A percentile compares a stretch with the other conserved stretches of the same genome.
phyloP scores from a whole-genome alignment of 2,797 vertebrate species.

The Falco columbarius region DNA sequence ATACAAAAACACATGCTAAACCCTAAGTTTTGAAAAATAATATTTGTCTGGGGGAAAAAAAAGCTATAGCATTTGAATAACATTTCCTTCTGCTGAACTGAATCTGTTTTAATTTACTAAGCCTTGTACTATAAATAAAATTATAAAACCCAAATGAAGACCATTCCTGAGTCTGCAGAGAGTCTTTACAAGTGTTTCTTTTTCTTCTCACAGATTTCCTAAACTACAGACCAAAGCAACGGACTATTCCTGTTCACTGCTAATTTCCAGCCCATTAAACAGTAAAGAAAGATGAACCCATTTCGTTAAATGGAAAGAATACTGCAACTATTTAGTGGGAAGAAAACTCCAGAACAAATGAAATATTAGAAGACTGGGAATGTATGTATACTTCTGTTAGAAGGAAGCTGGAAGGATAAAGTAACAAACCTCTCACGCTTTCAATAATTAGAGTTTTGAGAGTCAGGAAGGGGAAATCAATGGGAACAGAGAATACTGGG shows the following conservation, averaged over 20 bases:
- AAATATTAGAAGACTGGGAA: background rate
- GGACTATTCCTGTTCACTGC: background rate
- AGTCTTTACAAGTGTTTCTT: background rate
- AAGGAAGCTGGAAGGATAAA: conserved; percentile 4
- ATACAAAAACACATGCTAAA: background rate
- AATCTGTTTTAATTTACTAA: background rate
- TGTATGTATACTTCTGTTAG: background rate
- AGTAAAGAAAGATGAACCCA: background rate
- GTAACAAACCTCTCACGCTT: background rate
- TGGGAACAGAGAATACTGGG: background rate
- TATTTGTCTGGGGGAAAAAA: background rate
- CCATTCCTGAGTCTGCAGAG: background rate
- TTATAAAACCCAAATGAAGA: background rate
- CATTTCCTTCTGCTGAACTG: background rate
- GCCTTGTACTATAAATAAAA: background rate
- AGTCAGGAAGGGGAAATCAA: conserved; percentile 15
- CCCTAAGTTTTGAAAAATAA: background rate
- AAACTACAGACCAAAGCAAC: background rate
- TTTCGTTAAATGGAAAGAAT: conserved; percentile 20
- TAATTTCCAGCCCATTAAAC: conserved; percentile 33
- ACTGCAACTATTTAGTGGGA: background rate
- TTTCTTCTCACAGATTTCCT: background rate
- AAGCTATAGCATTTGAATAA: background rate
- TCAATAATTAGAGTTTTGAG: background rate
- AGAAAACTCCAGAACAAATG: conserved; percentile 4